Evolutionary conservation across 2,797 vertebrate genomes (phyloP), one percentile per base, ranked within the genome.

Genomic region (Orestias chungarensis): DNA sequence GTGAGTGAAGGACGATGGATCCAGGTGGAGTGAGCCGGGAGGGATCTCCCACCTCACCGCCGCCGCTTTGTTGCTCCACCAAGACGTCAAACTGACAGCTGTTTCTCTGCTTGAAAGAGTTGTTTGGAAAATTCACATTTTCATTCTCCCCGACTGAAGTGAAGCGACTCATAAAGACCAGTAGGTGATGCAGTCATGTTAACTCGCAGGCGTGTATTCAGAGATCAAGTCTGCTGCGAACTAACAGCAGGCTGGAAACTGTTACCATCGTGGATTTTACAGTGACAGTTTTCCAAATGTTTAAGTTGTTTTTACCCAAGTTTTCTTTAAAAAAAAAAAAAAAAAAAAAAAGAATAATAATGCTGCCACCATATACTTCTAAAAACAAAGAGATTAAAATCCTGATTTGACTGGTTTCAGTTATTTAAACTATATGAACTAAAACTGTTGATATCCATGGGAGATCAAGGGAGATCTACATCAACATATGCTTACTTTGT

Each of bases 1-100:
- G 78, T 54, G 79, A 82, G 75, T 93, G 88, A 92, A 89, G 92
- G 91, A 68, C 90, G 57, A 81, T 80, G 86, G 90, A 91, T 94
- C 79, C 92, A 92, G 92, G 90, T 93, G 94, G 90, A 87, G 65
- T 74, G 46, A 81, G 79, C 82, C 86, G 66, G 89, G 75, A 76
- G 85, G 84, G 87, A 84, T 82, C 71, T 90, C 83, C 79, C 86
- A 68, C 77, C 74, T 85, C 67, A 42, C 78, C 54, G 79, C 76
- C 27, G 47, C 76, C 31, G 54, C 84, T 88, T 90, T 85, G 82
- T 82, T 71, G 81, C 89, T 88, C 84, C 88, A 88, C 82, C 75
- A 86, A 89, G 71, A 87, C 20, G 68, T 81, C 44, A 84, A 91
- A 87, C 86, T 87, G 91, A 88, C 92, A 92, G 89, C 91, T 92